A percentile compares a stretch with the other conserved stretches of the same genome.
These are phyloP conservation scores for Alouatta palliata DNA, from an alignment of 2,113 vertebrate species.

Conservation along the genomic window DNA sequence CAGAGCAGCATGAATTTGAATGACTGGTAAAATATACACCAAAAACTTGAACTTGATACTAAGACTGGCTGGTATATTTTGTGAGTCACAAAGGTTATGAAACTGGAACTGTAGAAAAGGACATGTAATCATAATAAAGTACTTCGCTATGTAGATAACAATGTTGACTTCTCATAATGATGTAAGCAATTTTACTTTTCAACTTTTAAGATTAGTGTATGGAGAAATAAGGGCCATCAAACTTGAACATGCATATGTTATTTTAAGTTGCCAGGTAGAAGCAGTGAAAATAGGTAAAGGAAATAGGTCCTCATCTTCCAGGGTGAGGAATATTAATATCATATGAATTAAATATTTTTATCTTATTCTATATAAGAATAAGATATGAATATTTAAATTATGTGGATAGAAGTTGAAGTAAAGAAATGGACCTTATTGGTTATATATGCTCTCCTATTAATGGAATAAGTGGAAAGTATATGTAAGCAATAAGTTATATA, in stretches of 20 bases:
- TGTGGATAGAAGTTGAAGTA: background rate
- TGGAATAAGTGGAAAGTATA: too few relatives aligned
- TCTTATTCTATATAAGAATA: background rate
- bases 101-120: background rate
- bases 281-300: background rate
- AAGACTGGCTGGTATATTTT: background rate
- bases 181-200: background rate
- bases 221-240: background rate
- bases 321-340: background rate
- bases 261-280: background rate
- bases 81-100: background rate
- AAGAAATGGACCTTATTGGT: background rate
- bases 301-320: background rate
- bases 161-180: background rate
- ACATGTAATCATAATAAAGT: background rate
- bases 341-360: too few relatives aligned
- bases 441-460: too few relatives aligned
- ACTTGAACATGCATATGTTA: background rate
- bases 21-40: background rate
- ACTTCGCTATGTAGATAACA: background rate
- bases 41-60: background rate
- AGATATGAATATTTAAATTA: constrained; percentile 31
- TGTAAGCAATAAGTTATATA: too few relatives aligned
- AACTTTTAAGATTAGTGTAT: background rate
- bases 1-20: background rate